These are phyloP conservation scores for Seriola aureovittata DNA, from an alignment of 2,113 vertebrate species.

Conservation along the genomic window DNA sequence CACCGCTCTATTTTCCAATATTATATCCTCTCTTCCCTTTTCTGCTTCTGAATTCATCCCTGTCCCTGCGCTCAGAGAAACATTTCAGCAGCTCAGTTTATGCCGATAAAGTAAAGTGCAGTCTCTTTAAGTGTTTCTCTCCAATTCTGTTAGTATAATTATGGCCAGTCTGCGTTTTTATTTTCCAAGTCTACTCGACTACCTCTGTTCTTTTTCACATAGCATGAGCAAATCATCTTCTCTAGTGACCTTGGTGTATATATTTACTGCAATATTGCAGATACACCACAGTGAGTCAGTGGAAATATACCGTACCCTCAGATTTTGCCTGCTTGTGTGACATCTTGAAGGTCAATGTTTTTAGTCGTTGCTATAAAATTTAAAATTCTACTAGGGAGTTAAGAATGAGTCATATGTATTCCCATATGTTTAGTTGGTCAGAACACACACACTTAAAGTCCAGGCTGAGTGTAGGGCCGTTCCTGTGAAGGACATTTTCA, in stretches of 20 bases:
- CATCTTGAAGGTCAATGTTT: slow-evolving; percentile 17
- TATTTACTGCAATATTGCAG: slow-evolving; percentile 8
- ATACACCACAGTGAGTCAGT: neutral
- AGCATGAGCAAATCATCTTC: slow-evolving; percentile 13
- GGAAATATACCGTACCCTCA: neutral
- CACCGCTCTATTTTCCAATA: slow-evolving; percentile 38
- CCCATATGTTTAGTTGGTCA: slow-evolving; percentile 29
- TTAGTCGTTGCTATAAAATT: slow-evolving; percentile 27
- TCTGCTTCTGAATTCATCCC: slow-evolving; percentile 39
- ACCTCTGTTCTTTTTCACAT: slow-evolving; percentile 12
- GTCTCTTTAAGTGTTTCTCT: neutral
- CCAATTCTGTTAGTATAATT: slow-evolving; percentile 12
- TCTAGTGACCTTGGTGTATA: slow-evolving; percentile 31
- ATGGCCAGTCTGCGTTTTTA: slow-evolving; percentile 7
- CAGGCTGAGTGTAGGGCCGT: slow-evolving; percentile 20
- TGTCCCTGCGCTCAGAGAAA: slow-evolving; percentile 8
- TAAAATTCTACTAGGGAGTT: neutral
- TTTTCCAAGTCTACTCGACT: slow-evolving; percentile 22
- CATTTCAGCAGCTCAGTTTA: slow-evolving; percentile 6
- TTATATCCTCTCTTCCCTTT: slow-evolving; percentile 16
- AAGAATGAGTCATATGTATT: slow-evolving; percentile 44
- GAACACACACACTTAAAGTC: slow-evolving; percentile 2
- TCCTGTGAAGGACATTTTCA: slow-evolving; percentile 74
- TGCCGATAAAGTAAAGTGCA: slow-evolving; percentile 18
- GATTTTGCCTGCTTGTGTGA: slow-evolving; percentile 5